Evolutionary conservation across 2,797 vertebrate genomes (phyloP), one percentile per base, ranked within the genome.

Genomic region (Mormyrops boulengeri): DNA sequence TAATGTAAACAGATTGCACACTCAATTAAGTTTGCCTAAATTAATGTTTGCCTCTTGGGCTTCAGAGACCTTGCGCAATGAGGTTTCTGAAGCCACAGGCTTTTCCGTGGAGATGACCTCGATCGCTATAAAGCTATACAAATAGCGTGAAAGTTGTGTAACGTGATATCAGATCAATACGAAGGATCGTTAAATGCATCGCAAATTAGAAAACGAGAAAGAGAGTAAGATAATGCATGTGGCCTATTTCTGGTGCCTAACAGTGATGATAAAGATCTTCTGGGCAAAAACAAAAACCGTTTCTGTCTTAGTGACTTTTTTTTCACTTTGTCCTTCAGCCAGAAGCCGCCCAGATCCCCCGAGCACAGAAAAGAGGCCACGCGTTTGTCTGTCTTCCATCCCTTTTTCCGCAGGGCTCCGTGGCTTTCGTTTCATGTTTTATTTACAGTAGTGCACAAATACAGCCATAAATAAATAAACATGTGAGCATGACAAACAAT

Each of bases 381-480:
- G 12, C 4, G 8, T 30, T 22, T 38, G 22, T 22, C n/a, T 62
- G 47, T 19, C 19, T 19, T 11, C 26, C 11, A 38, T 47, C 38
- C 47, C 38, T n/a, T 55, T 85, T 5, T 85, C 26, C 14, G 2
- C 3, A 88, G 30, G 22, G 34, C 77, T 34, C 47, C 4, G 85
- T 92, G 89, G 19, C 14, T 85, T 87, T 90, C 9, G 0, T 88
- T 89, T 87, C 17, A 44, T 88, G 53, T 91, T 94, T 92, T 94
- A 94, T 95, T 94, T 95, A 95, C 94, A 95, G 90, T 91, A 91
- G 92, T 94, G 89, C 92, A 92, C 89, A 93, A 93, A n/a, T 80
- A 80, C 92, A 94, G 92, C 85, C 89, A 90, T 91, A 92, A 91
- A 93, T 95, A 95, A 95, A 94, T 93, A 94, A 94, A 93, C 47